Conservation (phyloP, 2,888 invertebrate genomes). For the Stomorhina lunata region DNA sequence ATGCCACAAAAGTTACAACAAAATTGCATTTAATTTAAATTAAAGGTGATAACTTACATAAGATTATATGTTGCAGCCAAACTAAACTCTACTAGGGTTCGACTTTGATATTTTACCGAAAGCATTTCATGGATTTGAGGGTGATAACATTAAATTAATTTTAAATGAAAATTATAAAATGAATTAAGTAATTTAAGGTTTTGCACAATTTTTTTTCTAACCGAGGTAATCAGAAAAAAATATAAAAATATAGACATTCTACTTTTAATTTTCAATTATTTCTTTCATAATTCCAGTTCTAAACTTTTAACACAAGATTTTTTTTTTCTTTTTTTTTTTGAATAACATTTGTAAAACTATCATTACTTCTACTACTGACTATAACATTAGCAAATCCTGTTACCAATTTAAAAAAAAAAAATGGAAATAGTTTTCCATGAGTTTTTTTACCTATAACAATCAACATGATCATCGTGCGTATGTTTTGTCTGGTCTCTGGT, state of each 20-base stretch:
- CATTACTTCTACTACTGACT: slow-evolving; percentile 47
- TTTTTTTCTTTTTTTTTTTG: neutral
- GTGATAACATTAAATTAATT: too few relatives aligned
- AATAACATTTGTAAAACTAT: slow-evolving; percentile 25
- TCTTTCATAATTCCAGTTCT: slow-evolving; percentile 30
- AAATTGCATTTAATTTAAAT: slow-evolving; percentile 61
- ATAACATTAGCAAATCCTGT: slow-evolving; percentile 43
- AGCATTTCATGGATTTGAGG: too few relatives aligned
- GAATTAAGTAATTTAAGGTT: too few relatives aligned
- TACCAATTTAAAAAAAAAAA: slow-evolving; percentile 17
- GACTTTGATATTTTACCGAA: slow-evolving; percentile 2
- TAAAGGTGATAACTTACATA: slow-evolving; percentile 62
- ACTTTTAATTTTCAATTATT: slow-evolving; percentile 23
- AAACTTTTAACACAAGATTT: slow-evolving; percentile 35
- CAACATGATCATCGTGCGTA: slow-evolving; percentile 33
- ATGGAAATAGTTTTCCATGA: neutral
- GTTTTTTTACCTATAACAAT: slow-evolving; percentile 29
- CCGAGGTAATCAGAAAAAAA: too few relatives aligned
- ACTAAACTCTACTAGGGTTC: neutral
- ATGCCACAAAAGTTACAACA: slow-evolving; percentile 53
- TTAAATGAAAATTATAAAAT: too few relatives aligned
- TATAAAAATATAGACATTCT: too few relatives aligned
- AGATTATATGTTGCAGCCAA: slow-evolving; percentile 6
- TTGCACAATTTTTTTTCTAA: too few relatives aligned
- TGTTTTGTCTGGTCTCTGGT: neutral